These are phyloP conservation scores for Aphrocallistes beatrix DNA, from an alignment of 37 sponge, comb jelly and placozoan genomes.

Conservation along the genomic window DNA sequence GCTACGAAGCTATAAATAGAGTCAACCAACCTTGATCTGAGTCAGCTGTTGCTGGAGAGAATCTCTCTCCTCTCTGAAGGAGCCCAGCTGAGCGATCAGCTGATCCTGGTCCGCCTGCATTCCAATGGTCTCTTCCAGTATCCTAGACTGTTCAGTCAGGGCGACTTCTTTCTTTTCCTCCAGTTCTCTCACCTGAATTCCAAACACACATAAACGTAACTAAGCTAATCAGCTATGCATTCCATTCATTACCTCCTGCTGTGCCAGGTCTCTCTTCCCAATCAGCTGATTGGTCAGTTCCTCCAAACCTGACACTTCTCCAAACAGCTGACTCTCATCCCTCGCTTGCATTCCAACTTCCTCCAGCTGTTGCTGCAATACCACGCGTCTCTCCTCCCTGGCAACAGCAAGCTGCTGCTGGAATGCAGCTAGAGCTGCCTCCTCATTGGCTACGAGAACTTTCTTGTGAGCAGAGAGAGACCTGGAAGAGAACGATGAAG, in stretches of 20 bases:
- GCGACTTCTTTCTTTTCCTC: too few relatives aligned
- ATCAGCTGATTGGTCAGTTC: neutral
- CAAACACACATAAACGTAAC: too few relatives aligned
- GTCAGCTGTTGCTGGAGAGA: too few relatives aligned
- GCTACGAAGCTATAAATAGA: too few relatives aligned
- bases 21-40: too few relatives aligned
- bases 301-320: too few relatives aligned
- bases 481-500: neutral
- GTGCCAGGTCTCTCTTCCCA: neutral
- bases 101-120: too few relatives aligned
- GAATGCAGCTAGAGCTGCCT: neutral
- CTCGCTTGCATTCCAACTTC: neutral
- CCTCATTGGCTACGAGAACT: neutral
- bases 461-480: neutral
- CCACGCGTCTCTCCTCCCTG: neutral
- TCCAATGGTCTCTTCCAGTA: too few relatives aligned
- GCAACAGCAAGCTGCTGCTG: neutral
- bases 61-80: too few relatives aligned
- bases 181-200: too few relatives aligned
- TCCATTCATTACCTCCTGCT: neutral
- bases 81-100: too few relatives aligned
- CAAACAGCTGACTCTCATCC: neutral
- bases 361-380: neutral
- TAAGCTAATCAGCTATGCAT: neutral
- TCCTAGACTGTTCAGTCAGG: too few relatives aligned